Evolutionary conservation across 1,140 invertebrate species (phyloP), one percentile per base, ranked within the genome.

Genomic region (Phthorimaea operculella): DNA sequence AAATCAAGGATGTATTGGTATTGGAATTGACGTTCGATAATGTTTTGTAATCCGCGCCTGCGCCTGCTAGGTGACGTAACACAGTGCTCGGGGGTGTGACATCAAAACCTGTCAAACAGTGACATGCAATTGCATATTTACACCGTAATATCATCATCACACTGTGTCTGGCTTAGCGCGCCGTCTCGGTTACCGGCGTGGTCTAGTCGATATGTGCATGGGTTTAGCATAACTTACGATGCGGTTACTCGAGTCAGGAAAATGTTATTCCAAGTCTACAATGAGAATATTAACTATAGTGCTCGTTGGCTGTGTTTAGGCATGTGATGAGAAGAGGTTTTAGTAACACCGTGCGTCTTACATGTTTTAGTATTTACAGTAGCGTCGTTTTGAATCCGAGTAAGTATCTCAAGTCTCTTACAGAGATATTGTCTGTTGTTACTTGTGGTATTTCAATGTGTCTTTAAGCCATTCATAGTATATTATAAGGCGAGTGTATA

Each of bases 61-160:
- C 79, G 73, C 76, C 77, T 81, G 79, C 76, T 74, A 70, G 58
- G 82, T 86, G 85, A 78, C 78, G 74, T 68, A 86, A 88, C 86
- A 87, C 85, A 76, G 86, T 87, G 87, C 85, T 79, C 73, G 77
- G 84, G 21, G 76, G 69, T 82, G 86, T 81, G 81, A 81, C 79
- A 80, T 85, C 83, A 83, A 78, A 86, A 79, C 78, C 70, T 84
- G 78, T 79, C 78, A 86, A 86, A 84, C 81, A 75, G 83, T 86
- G 80, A 81, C 85, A 86, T 87, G 85, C 85, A 83, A 63, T 83
- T 79, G 77, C 74, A 58, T 85, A 82, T 82, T 72, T 85, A 83
- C 80, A 83, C 75, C 67, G 74, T 73, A 64, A 58, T 58, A 59
- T 64, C 62, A 71, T 69, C 68, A 63, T 75, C 63, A 61, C 60